These are phyloP conservation scores for Lepidochrysops patricia DNA, from an alignment of 2,888 invertebrate genomes.

Conservation along the genomic window DNA sequence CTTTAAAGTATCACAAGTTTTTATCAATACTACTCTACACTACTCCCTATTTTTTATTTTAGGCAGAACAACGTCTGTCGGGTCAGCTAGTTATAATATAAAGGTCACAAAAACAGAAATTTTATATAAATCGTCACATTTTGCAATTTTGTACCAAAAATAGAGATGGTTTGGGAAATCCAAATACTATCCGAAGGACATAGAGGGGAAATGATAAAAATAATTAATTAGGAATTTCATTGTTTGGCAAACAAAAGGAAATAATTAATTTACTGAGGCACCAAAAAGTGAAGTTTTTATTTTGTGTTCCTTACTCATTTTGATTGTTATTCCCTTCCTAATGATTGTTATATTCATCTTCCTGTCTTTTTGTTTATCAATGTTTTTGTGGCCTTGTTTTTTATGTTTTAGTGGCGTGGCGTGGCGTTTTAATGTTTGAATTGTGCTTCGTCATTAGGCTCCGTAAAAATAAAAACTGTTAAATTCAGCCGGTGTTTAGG, in stretches of 20 bases:
- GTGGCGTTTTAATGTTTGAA: not conserved
- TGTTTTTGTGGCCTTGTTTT: not conserved
- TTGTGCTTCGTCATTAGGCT: not conserved
- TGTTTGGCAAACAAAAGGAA: constrained; percentile 25
- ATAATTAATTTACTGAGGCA: constrained; percentile 25
- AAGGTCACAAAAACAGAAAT: too few relatives aligned
- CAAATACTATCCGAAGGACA: constrained; percentile 15
- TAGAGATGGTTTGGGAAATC: too few relatives aligned
- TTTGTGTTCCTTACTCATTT: constrained; percentile 9
- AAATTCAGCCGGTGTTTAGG: not conserved
- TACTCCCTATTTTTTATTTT: too few relatives aligned
- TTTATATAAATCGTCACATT: too few relatives aligned
- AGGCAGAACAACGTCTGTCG: too few relatives aligned
- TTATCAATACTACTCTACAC: too few relatives aligned
- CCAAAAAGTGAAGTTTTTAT: constrained; percentile 20
- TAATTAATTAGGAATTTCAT: constrained; percentile 26
- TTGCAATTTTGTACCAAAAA: too few relatives aligned
- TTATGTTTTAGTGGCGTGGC: not conserved
- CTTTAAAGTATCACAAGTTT: too few relatives aligned
- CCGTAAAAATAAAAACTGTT: not conserved
- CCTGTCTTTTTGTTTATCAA: constrained; percentile 7
- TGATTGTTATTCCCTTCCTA: not conserved
- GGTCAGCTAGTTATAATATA: too few relatives aligned
- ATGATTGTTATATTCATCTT: constrained; percentile 9
- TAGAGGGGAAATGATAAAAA: constrained; percentile 23